These are phyloP conservation scores for Hoplostethus mediterraneus DNA, from an alignment of 2,797 vertebrate genomes.

Conservation along the genomic window DNA sequence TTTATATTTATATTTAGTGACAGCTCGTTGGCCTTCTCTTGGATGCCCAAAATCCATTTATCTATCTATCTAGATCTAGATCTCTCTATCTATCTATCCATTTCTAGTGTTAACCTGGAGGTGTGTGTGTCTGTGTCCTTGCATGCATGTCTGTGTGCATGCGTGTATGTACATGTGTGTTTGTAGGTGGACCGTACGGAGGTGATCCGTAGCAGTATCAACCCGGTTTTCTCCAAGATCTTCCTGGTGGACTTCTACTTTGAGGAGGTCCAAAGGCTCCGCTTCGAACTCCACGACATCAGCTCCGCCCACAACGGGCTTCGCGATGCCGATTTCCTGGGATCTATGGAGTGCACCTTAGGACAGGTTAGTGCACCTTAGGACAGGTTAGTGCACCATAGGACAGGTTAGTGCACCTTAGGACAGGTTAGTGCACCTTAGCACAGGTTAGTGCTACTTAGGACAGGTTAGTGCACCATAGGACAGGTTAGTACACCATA, in stretches of 20 bases:
- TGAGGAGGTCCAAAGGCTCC: constrained; percentile 95
- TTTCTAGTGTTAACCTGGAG: background rate
- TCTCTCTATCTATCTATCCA: too few relatives aligned
- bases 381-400: background rate
- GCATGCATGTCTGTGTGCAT: background rate
- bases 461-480: too few relatives aligned
- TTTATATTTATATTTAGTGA: too few relatives aligned
- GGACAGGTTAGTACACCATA: background rate
- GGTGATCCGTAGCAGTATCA: constrained; percentile 96
- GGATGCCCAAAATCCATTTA: too few relatives aligned
- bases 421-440: background rate
- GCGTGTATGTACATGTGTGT: constrained; percentile 4
- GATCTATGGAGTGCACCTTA: constrained; percentile 96
- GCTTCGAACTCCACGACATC: constrained; percentile 97
- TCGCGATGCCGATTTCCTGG: constrained; percentile 96
- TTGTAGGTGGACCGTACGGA: constrained; percentile 96
- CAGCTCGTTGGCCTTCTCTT: too few relatives aligned
- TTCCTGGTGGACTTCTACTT: constrained; percentile 98
- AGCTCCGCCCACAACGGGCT: constrained; percentile 97
- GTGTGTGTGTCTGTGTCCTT: background rate
- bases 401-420: background rate
- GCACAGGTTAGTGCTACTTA: background rate
- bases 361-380: constrained; percentile 87
- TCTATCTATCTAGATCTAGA: too few relatives aligned
- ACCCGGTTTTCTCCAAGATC: constrained; percentile 96